Conservation (phyloP, 2,888 invertebrate species). For the Cabera pusaria region DNA sequence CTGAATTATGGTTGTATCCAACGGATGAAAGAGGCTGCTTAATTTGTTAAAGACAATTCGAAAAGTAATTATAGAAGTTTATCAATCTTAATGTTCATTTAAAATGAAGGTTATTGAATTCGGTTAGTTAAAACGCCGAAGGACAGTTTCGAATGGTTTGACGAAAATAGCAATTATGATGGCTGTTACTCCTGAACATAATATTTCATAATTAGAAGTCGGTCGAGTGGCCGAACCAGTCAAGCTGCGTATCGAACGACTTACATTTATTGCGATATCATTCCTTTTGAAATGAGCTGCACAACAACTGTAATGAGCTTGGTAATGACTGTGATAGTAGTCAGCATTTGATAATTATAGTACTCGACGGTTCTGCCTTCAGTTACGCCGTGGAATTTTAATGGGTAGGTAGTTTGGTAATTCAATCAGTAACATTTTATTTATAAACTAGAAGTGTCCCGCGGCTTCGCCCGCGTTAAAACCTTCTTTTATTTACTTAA, state of each 20-base stretch:
- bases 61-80: not conserved
- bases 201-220: slow-evolving; percentile 31
- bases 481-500: no score
- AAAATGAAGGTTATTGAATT: not conserved
- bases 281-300: slow-evolving; percentile 51
- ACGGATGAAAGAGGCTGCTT: slow-evolving; percentile 20
- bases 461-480: no score
- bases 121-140: slow-evolving; percentile 29
- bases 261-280: slow-evolving; percentile 48
- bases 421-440: no score
- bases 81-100: no score
- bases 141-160: slow-evolving; percentile 30
- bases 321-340: slow-evolving; percentile 11
- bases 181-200: slow-evolving; percentile 32
- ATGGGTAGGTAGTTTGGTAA: no score
- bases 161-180: slow-evolving; percentile 33
- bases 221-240: slow-evolving; percentile 26
- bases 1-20: slow-evolving; percentile 15
- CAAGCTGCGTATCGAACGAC: slow-evolving; percentile 43
- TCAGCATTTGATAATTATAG: not conserved
- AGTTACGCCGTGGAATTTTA: slow-evolving; percentile 1
- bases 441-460: no score
- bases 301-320: slow-evolving; percentile 40
- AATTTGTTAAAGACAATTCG: not conserved
- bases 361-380: slow-evolving; percentile 6